Evolutionary conservation across 2,888 invertebrate species (phyloP).

Genomic region (Heliconius charithonia): DNA sequence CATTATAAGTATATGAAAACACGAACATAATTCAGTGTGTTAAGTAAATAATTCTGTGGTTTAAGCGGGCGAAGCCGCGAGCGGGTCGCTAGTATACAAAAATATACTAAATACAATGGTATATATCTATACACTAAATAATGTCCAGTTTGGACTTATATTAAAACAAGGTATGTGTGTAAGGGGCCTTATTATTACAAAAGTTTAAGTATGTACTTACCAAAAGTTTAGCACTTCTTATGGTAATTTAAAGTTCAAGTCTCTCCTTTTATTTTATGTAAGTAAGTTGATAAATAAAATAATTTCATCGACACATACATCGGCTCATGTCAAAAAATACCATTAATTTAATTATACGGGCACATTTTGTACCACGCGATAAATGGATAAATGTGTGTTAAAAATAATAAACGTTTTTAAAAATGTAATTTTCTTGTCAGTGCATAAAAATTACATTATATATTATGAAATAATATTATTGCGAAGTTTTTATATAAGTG

Average conservation of each 20-base stretch:
- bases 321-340: not conserved
- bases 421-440: constrained; percentile 31
- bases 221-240: constrained; percentile 14
- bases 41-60: too few species aligned
- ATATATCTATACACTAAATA: too few species aligned
- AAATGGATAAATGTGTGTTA: constrained; percentile 16
- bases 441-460: not conserved
- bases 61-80: too few species aligned
- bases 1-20: too few species aligned
- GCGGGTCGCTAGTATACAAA: too few species aligned
- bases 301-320: not conserved
- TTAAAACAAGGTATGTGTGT: not conserved
- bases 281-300: constrained; percentile 13
- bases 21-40: too few species aligned
- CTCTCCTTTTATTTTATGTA: not conserved
- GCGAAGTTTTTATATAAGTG: constrained; percentile 5
- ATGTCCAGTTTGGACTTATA: too few species aligned
- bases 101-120: too few species aligned
- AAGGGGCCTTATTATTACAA: not conserved
- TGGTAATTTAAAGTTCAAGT: not conserved
- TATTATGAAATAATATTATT: constrained; percentile 17
- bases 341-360: constrained; percentile 29
- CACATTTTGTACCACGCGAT: constrained; percentile 12
- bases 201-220: not conserved
- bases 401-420: constrained; percentile 6